Evolutionary conservation across 2,888 invertebrate genomes (phyloP).

Genomic region (Callyntrura guangdongensis): DNA sequence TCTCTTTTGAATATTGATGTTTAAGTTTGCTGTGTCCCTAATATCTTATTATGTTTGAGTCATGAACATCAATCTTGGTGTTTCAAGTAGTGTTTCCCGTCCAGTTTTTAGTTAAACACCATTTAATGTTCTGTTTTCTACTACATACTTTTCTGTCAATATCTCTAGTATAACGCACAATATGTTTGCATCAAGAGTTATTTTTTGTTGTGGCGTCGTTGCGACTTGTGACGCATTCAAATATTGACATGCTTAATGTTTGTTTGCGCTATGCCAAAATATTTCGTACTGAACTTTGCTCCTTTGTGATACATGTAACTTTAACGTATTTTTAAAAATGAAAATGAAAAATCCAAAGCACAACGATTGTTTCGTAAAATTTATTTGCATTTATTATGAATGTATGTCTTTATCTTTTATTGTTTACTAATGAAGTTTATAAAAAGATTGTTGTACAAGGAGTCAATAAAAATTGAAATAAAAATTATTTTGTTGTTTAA

Average conservation of each 20-base stretch:
- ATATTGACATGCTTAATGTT: background rate
- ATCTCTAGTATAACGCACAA: no score
- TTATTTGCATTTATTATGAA: slow-evolving; percentile 15
- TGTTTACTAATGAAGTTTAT: background rate
- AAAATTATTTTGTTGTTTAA: no score
- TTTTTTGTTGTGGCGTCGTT: background rate
- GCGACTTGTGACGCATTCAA: background rate
- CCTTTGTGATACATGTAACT: slow-evolving; percentile 24
- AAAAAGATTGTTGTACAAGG: background rate
- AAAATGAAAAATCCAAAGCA: background rate
- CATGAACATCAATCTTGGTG: no score
- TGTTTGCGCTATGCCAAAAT: background rate
- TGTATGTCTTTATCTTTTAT: background rate
- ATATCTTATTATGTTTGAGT: no score
- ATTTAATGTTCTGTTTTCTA: no score
- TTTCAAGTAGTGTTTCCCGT: no score
- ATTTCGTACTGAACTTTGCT: background rate
- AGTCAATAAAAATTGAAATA: no score
- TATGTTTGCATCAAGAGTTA: no score
- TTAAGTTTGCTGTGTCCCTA: no score
- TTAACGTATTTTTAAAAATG: background rate
- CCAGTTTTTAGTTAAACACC: no score
- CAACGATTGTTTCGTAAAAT: background rate
- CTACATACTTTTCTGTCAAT: no score
- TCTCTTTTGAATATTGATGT: no score